Base-by-base conservation (phyloP, 1,140 invertebrate genomes). In the Rhynchophorus ferrugineus region DNA sequence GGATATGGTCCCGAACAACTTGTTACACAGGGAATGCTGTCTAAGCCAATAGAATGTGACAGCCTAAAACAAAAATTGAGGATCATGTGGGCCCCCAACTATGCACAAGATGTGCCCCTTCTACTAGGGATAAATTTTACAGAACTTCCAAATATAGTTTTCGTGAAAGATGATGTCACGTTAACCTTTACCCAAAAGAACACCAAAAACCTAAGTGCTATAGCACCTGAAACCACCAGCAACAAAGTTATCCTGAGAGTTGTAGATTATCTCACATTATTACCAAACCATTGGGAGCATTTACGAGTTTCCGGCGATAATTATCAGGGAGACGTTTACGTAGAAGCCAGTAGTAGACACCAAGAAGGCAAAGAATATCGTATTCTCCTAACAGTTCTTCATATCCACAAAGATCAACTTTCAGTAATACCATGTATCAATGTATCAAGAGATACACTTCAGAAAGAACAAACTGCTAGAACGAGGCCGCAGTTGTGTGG, bases 281-380 rank as follows among this genome's bases (percentile, higher is more conserved):
- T 22, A 17, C 43, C 43, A 7, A 38, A 54, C 22, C 43, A 52
- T 52, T 46, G 17, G 34, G 29, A 18, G 1, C n/a, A 46, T 46
- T 9, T 52, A 3, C 2, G 9, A 16, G 44, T 54, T 16, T 35
- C 3, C 18, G 38, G 22, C 29, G 18, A 29, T 3, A 8, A 18
- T 3, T 54, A 54, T 21, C 13, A 29, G 19, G 51, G 51, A 24
- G 33, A 54, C 17, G 1, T 54, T 3, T 47, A 24, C 8, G 19
- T 48, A 3, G 44, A 54, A 24, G 44, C 61, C 56, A 70, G 67
- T 56, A 60, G 70, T 36, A 49, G 67, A 46, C 61, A 61, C 37
- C 44, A 71, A 56, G 55, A 66, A 44, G 61, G 66, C 44, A 48
- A 43, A 35, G 49, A 69, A 29, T 62, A 65, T 47, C 53, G 59